Evolutionary conservation across 2,113 vertebrate genomes (phyloP).

Genomic region (Eublepharis macularius): DNA sequence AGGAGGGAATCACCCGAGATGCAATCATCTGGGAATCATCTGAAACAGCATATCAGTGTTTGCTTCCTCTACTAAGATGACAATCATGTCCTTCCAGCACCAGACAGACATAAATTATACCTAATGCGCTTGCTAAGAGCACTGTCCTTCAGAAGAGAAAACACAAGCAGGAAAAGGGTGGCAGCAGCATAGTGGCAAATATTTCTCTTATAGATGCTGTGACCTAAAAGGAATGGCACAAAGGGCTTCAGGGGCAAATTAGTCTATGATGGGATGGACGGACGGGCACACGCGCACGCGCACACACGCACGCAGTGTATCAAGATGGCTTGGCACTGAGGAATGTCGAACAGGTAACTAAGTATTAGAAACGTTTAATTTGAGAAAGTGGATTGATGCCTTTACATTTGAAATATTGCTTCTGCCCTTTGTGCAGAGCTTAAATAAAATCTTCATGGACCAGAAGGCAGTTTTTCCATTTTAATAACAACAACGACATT

Average conservation of each 20-base stretch:
- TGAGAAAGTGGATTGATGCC: neutral
- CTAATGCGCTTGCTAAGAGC: neutral
- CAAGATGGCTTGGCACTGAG: neutral
- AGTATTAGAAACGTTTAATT: neutral
- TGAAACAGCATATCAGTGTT: neutral
- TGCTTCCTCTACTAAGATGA: neutral
- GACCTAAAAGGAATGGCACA: neutral
- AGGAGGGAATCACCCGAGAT: no score
- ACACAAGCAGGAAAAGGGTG: neutral
- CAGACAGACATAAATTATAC: neutral
- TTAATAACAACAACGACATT: no score
- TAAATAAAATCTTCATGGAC: neutral
- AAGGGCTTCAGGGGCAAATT: neutral
- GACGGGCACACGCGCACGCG: no score
- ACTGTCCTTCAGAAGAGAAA: neutral
- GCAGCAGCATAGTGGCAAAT: neutral
- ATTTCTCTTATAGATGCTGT: neutral
- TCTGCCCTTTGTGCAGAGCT: neutral
- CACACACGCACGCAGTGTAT: no score
- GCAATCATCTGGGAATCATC: no score
- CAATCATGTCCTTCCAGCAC: neutral
- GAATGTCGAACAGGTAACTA: neutral
- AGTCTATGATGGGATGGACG: no score
- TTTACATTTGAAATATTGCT: neutral
- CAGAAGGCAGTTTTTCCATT: neutral